A percentile compares a stretch with the other conserved stretches of the same genome.
phyloP scores from a whole-genome alignment of 2,113 vertebrate species.

The Spheniscus mendiculus region DNA sequence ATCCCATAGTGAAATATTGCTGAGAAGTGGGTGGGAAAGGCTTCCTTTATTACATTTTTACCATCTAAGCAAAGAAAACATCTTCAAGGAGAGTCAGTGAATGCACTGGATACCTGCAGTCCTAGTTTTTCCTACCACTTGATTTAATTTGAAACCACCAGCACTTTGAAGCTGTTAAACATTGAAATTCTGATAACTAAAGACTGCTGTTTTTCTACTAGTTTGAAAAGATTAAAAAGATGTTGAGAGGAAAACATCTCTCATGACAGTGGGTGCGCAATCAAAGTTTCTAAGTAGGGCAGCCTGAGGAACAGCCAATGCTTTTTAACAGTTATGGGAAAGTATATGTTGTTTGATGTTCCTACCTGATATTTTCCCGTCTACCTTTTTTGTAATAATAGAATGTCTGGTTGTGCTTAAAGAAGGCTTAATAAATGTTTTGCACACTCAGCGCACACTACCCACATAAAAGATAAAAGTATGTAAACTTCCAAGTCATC shows the following conservation, averaged over 20 bases:
- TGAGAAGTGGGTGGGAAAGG: neutral
- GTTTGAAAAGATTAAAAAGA: slow-evolving; percentile 66
- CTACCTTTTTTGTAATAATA: slow-evolving; percentile 7
- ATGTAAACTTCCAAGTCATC: neutral
- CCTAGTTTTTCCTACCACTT: slow-evolving; percentile 30
- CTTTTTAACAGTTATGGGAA: slow-evolving; percentile 42
- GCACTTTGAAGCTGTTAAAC: slow-evolving; percentile 63
- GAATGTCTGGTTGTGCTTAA: neutral
- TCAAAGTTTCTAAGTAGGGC: slow-evolving; percentile 65
- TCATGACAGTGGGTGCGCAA: slow-evolving; percentile 54
- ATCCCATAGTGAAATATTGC: neutral
- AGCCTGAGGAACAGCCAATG: slow-evolving; percentile 45
- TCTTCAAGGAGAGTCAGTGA: slow-evolving; percentile 55
- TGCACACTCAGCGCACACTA: slow-evolving; percentile 17
- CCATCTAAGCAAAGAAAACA: neutral
- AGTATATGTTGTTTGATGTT: slow-evolving; percentile 40
- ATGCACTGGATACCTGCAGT: slow-evolving; percentile 21
- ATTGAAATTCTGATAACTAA: slow-evolving; percentile 56
- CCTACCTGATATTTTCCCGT: neutral
- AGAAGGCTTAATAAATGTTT: slow-evolving; percentile 17
- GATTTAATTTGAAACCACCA: slow-evolving; percentile 47
- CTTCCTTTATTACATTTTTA: neutral
- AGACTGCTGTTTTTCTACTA: slow-evolving; percentile 42
- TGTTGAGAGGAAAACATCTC: slow-evolving; percentile 44
- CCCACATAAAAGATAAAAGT: neutral